Evolutionary conservation across 2,797 vertebrate genomes (phyloP).

Genomic region (Heterohyrax brucei): DNA sequence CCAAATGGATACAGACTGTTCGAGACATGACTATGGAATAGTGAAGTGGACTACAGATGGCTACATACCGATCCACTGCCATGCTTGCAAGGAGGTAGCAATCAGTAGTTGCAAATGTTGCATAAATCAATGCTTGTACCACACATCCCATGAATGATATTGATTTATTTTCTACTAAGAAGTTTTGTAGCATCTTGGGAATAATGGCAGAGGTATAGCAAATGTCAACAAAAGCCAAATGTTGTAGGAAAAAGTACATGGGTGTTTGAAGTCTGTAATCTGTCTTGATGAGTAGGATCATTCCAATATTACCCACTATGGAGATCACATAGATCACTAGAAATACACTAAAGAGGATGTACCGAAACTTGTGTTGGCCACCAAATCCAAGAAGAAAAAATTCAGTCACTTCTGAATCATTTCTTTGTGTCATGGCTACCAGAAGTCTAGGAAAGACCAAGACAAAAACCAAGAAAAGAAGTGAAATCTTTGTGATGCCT

Average conservation of each 20-base stretch:
- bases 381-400: conserved; percentile 36
- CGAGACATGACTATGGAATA: background rate
- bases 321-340: conserved; percentile 6
- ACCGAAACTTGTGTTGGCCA: background rate
- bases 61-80: background rate
- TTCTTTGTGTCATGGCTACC: background rate
- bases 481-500: background rate
- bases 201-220: conserved; percentile 50
- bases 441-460: background rate
- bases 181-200: conserved; percentile 65
- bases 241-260: conserved; percentile 51
- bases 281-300: conserved; percentile 21
- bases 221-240: conserved; percentile 56
- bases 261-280: conserved; percentile 44
- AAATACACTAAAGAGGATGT: conserved; percentile 14
- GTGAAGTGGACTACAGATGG: background rate
- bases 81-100: conserved; percentile 13
- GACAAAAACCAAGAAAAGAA: background rate
- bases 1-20: background rate
- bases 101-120: background rate
- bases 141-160: conserved; percentile 6
- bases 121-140: background rate
- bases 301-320: background rate
- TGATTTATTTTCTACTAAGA: conserved; percentile 11
- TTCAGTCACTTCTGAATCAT: background rate